These are phyloP conservation scores for Acrocephalus arundinaceus DNA, from an alignment of 2,113 vertebrate species.

Conservation along the genomic window DNA sequence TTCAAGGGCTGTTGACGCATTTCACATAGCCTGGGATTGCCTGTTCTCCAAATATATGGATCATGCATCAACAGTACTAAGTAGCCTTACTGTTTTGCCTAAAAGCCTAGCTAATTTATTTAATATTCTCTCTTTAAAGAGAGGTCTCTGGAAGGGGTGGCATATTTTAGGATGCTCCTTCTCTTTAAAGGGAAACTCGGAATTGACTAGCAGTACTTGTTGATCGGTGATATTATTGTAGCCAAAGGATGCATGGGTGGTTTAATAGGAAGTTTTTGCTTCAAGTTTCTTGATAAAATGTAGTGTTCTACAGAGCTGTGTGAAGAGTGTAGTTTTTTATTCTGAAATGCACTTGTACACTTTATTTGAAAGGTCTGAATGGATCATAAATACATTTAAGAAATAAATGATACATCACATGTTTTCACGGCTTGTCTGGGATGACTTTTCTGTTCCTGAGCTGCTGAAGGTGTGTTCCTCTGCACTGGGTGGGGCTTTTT, in stretches of 20 bases:
- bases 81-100: constrained; percentile 67
- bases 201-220: constrained; percentile 57
- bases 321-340: constrained; percentile 71
- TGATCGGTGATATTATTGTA: constrained; percentile 62
- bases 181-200: constrained; percentile 45
- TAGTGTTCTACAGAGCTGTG: constrained; percentile 64
- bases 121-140: constrained; percentile 55
- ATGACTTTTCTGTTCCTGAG: not conserved
- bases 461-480: not conserved
- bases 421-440: constrained; percentile 29
- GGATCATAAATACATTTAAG: constrained; percentile 57
- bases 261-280: constrained; percentile 62
- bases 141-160: constrained; percentile 40
- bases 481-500: not conserved
- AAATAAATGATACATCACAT: constrained; percentile 55
- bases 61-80: constrained; percentile 64
- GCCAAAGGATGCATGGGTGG: constrained; percentile 61
- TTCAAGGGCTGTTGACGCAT: constrained; percentile 61
- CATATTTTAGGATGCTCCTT: constrained; percentile 26
- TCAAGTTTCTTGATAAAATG: constrained; percentile 61
- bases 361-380: constrained; percentile 68
- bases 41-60: constrained; percentile 60
- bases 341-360: constrained; percentile 65
- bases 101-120: constrained; percentile 63
- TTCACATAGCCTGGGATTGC: constrained; percentile 57